phyloP scores from a whole-genome alignment of 2,113 vertebrate genomes.

The Nothobranchius furzeri region DNA sequence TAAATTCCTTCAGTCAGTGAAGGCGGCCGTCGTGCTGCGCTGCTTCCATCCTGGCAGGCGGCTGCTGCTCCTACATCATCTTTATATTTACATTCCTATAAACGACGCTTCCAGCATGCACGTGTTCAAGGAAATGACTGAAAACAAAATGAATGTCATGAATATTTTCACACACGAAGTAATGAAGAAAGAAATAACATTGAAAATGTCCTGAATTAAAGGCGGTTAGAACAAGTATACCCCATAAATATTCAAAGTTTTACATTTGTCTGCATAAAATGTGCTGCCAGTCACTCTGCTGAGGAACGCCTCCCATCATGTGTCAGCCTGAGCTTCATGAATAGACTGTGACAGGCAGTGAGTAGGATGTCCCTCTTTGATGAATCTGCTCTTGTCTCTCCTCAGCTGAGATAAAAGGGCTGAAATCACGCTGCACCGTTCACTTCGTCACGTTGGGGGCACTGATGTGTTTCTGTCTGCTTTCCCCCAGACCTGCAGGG shows the following conservation, averaged over 20 bases:
- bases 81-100: slow-evolving; percentile 17
- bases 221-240: no score
- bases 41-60: slow-evolving; percentile 21
- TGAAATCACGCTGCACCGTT: slow-evolving; percentile 24
- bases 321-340: slow-evolving; percentile 60
- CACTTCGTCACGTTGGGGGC: slow-evolving; percentile 17
- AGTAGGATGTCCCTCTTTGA: slow-evolving; percentile 67
- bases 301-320: slow-evolving; percentile 49
- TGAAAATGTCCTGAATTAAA: no score
- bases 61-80: background rate
- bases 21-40: background rate
- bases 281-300: slow-evolving; percentile 49
- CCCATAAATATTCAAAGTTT: slow-evolving; percentile 5
- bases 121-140: background rate
- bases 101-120: background rate
- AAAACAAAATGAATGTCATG: no score
- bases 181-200: no score
- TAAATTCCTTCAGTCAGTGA: slow-evolving; percentile 3
- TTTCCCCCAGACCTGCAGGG: background rate
- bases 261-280: slow-evolving; percentile 40
- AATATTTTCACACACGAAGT: no score
- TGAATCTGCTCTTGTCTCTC: slow-evolving; percentile 57
- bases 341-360: slow-evolving; percentile 68
- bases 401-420: slow-evolving; percentile 31
- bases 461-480: slow-evolving; percentile 3